These are phyloP conservation scores for Ochlodes sylvanus DNA, from an alignment of 2,888 invertebrate genomes.

Conservation along the genomic window DNA sequence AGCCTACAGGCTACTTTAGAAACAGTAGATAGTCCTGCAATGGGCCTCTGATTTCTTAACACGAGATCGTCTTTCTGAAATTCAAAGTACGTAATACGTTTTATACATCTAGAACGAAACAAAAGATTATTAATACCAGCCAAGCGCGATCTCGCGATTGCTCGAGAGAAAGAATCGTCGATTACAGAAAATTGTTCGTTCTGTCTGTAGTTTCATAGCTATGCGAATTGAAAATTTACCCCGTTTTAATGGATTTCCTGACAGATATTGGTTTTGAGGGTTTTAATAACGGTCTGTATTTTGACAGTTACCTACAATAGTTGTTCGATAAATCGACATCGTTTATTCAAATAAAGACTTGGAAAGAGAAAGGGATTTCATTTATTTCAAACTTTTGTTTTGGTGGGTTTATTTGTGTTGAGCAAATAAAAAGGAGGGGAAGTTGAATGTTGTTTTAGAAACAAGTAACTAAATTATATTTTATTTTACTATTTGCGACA, in stretches of 20 bases:
- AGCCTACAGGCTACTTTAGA: too few species aligned
- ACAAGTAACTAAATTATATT: too few species aligned
- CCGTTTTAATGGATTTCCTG: constrained; percentile 33
- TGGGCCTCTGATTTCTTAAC: too few species aligned
- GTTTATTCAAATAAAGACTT: constrained; percentile 7
- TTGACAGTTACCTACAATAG: constrained; percentile 24
- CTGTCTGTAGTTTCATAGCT: constrained; percentile 15
- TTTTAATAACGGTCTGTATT: constrained; percentile 34
- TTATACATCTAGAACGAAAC: background rate
- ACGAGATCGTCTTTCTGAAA: too few species aligned
- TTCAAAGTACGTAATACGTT: too few species aligned
- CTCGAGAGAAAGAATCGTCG: constrained; percentile 29
- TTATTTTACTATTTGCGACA: too few species aligned
- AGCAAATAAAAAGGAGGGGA: too few species aligned
- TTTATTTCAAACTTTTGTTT: constrained; percentile 1
- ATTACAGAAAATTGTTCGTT: constrained; percentile 25
- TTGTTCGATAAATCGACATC: constrained; percentile 7
- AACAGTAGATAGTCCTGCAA: too few species aligned
- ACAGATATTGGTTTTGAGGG: constrained; percentile 35
- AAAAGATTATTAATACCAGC: constrained; percentile 4
- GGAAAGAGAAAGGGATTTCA: constrained; percentile 1
- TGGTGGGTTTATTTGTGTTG: too few species aligned
- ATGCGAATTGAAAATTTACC: constrained; percentile 33
- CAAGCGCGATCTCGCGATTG: constrained; percentile 21
- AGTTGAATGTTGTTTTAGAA: too few species aligned